Evolutionary conservation across 23 tunicate species (phyloP), one percentile per base, ranked within the genome.

Genomic region (Ascidia mentula): DNA sequence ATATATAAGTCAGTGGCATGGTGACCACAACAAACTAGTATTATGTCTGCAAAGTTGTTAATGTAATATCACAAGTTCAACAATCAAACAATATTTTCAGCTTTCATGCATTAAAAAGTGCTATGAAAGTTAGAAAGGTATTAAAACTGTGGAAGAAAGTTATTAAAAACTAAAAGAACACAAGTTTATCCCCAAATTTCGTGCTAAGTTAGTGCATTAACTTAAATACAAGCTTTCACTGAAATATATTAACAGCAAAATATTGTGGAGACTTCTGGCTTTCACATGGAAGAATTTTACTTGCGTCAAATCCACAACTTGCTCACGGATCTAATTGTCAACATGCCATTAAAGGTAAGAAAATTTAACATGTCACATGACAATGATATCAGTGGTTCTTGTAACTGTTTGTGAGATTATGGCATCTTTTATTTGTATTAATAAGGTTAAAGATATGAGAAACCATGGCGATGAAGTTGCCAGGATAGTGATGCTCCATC

Each of bases 391-490:
- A 9, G 53, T 42, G 53, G 53, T 9, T 42, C 15, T 42, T 42
- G 53, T 42, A n/a, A n/a, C n/a, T n/a, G n/a, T n/a, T n/a, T n/a
- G n/a, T n/a, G n/a, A n/a, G 12, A 42, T 42, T 42, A 42, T 42
- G 53, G 15, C 15, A 12, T 42, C 15, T 53, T 6, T 53, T 53
- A 5, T 28, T 6, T 3, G 1, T 53, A 3, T 53, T 26, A 3
- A 20, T 30, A 37, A 92, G 97, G 79, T 87, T 18, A 92, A 92
- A 82, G 97, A 92, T 45, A 92, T 92, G 89, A 71, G 90, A 0
- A 92, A 83, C 79, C 88, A 85, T 39, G 97, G 97, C 6, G 97
- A 92, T 38, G 97, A 92, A 61, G 92, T 83, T 6, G 91, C 97
- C 17, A 79, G 97, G 15, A 87, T 92, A 32, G 26, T 92, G 31